phyloP scores from a whole-genome alignment of 1,140 invertebrate genomes.

The Drosophila yakuba region DNA sequence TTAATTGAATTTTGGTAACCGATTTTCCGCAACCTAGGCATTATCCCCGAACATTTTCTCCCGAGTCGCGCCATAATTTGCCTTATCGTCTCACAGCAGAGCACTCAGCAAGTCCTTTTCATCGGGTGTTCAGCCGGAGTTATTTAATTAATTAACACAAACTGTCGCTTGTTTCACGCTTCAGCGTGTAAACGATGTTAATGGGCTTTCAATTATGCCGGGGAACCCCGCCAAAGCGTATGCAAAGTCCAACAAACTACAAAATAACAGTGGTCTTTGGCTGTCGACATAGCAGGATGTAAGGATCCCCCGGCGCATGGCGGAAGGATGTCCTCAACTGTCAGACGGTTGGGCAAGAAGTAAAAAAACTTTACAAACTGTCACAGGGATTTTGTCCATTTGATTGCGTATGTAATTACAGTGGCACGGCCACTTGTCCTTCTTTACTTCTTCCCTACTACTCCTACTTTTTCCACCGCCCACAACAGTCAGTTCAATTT shows the following conservation, averaged over 20 bases:
- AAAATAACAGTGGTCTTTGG: slow-evolving; percentile 26
- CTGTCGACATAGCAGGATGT: slow-evolving; percentile 2
- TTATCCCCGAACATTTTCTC: slow-evolving; percentile 5
- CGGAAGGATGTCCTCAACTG: slow-evolving; percentile 47
- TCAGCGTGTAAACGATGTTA: slow-evolving; percentile 64
- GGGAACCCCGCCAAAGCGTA: slow-evolving; percentile 22
- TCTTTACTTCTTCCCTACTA: slow-evolving; percentile 17
- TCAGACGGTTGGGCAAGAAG: slow-evolving; percentile 37
- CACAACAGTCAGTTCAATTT: slow-evolving; percentile 61
- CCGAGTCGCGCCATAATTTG: slow-evolving; percentile 15
- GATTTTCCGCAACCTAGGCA: slow-evolving; percentile 13
- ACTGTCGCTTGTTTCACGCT: slow-evolving; percentile 71
- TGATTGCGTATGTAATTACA: slow-evolving; percentile 77
- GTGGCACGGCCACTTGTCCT: slow-evolving; percentile 37
- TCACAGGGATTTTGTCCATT: slow-evolving; percentile 75
- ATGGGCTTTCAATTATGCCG: slow-evolving; percentile 73
- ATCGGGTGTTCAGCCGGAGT: slow-evolving; percentile 24
- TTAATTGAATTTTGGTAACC: slow-evolving; percentile 23
- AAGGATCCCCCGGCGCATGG: neutral
- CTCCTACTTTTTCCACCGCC: neutral
- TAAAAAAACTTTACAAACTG: slow-evolving; percentile 70
- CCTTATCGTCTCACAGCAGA: slow-evolving; percentile 16
- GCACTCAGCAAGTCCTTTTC: slow-evolving; percentile 13
- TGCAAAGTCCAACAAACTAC: slow-evolving; percentile 30
- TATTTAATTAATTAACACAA: slow-evolving; percentile 79